Base-by-base conservation (phyloP, 1,140 invertebrate genomes). In the Helicorthomorpha holstii region DNA sequence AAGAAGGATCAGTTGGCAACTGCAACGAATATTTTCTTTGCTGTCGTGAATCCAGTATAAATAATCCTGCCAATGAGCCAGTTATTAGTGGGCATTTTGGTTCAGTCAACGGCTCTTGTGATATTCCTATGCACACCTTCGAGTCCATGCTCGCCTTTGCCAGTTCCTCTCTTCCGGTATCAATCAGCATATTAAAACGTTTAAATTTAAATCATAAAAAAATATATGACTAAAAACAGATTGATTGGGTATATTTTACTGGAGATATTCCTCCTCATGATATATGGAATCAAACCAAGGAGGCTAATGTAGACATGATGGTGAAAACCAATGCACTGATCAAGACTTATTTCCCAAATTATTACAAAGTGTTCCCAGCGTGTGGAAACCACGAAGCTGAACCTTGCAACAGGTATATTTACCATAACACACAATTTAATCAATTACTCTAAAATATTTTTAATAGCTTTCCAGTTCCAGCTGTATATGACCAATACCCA, bases 381-480 rank as follows among this genome's bases (percentile, higher is more conserved):
- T 58, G 79, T 23, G 78, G 79, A 19, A 81, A 81, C 61, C 79
- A 81, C 56, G 79, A 81, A 61, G 68, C 73, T 54, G 63, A 69
- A 49, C 78, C 78, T n/a, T 70, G 72, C 12, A 74, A 77, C 66
- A 67, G 74, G 71, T 74, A 52, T 34, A 25, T 10, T 10, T 34
- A 34, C 29, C 7, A 7, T 34, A 16, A 7, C 29, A n/a, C n/a
- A n/a, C n/a, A n/a, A n/a, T n/a, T n/a, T n/a, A n/a, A n/a, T n/a
- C n/a, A n/a, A n/a, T n/a, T n/a, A n/a, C n/a, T n/a, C n/a, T n/a
- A n/a, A n/a, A n/a, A n/a, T n/a, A n/a, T n/a, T n/a, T n/a, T n/a
- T n/a, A n/a, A n/a, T n/a, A 70, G 68, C 54, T 70, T 67, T 53
- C 67, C 66, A n/a, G 65, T 66, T 14, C 59, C 59, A 2, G 65